phyloP scores from a whole-genome alignment of 2,797 vertebrate species.

The Sternotherus odoratus region DNA sequence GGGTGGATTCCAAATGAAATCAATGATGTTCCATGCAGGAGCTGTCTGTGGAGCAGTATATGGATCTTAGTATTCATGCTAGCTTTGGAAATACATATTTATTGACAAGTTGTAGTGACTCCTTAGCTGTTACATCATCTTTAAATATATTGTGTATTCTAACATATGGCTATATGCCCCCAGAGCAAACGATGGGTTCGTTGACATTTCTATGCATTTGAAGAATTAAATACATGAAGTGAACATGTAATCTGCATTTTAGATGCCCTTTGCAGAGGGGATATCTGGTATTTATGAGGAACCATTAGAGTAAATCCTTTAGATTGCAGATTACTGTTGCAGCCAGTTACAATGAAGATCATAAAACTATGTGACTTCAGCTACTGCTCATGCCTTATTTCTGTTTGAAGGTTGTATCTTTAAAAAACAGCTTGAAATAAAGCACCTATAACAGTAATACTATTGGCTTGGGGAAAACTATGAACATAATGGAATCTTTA shows the following conservation, averaged over 20 bases:
- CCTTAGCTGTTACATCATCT: not conserved
- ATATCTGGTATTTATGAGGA: not conserved
- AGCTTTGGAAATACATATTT: not conserved
- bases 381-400: not conserved
- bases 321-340: not conserved
- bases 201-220: not conserved
- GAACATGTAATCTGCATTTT: not conserved
- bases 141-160: not conserved
- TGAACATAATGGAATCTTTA: not conserved
- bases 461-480: not conserved
- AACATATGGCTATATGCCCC: not conserved
- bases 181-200: not conserved
- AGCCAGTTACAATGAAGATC: not conserved
- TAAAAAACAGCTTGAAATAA: not conserved
- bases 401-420: not conserved
- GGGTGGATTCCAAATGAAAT: not conserved
- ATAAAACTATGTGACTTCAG: not conserved
- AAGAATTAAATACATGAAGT: not conserved
- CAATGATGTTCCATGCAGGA: not conserved
- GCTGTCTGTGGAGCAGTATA: not conserved
- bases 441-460: not conserved
- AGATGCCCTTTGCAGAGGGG: not conserved
- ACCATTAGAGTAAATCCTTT: not conserved
- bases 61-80: not conserved
- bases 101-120: not conserved